A percentile compares a stretch with the other conserved stretches of the same genome.
These are phyloP conservation scores for Bhutanitis thaidina DNA, from an alignment of 2,888 invertebrate genomes.

Conservation along the genomic window DNA sequence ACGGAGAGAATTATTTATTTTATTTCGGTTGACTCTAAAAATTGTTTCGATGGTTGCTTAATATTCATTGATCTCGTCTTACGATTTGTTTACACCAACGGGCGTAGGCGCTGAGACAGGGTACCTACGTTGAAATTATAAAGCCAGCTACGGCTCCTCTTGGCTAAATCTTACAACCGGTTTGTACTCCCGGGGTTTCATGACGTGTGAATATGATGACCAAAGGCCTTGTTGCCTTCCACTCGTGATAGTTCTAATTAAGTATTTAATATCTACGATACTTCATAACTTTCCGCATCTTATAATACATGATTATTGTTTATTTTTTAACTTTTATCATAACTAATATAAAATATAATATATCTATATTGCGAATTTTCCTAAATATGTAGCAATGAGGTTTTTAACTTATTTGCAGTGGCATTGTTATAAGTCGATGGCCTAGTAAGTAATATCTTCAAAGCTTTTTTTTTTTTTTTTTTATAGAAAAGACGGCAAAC, in stretches of 20 bases:
- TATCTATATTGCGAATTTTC: too few relatives aligned
- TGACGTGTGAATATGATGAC: slow-evolving; percentile 55
- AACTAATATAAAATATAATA: too few relatives aligned
- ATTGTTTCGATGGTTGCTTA: slow-evolving; percentile 68
- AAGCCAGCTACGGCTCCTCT: slow-evolving; percentile 30
- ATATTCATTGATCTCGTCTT: slow-evolving; percentile 72
- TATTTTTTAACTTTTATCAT: too few relatives aligned
- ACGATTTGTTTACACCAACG: slow-evolving; percentile 67
- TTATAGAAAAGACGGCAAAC: too few relatives aligned
- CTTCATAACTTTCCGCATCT: neutral
- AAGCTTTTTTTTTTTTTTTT: too few relatives aligned
- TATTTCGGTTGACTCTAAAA: slow-evolving; percentile 34
- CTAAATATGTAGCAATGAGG: too few relatives aligned
- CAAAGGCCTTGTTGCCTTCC: slow-evolving; percentile 48
- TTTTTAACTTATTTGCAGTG: too few relatives aligned
- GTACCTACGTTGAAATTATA: slow-evolving; percentile 54
- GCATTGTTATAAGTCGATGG: too few relatives aligned
- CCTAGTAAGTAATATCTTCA: too few relatives aligned
- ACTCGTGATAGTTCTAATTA: slow-evolving; percentile 15
- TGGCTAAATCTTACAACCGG: slow-evolving; percentile 37
- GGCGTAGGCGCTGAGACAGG: slow-evolving; percentile 52
- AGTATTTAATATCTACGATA: neutral
- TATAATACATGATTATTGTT: too few relatives aligned
- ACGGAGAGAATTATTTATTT: neutral
- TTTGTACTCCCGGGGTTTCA: slow-evolving; percentile 58